Base-by-base conservation (phyloP, 2,888 invertebrate species). In the Sinelater perroti region DNA sequence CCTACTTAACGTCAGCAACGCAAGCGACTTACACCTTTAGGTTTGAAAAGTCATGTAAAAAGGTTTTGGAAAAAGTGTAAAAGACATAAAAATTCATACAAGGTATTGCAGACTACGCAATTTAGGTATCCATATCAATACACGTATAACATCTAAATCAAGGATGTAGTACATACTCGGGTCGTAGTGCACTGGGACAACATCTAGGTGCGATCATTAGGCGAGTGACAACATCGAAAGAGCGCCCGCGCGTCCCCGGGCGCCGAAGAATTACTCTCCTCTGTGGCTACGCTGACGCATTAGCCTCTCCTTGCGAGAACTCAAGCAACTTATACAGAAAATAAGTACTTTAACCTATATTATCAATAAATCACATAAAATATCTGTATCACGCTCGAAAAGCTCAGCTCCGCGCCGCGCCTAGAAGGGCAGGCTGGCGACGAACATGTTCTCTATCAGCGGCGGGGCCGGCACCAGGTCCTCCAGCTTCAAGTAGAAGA, bases 401-500 rank as follows among this genome's bases (percentile, higher is more conserved):
- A 42, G 35, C 56, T 36, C 44, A n/a, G n/a, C 14, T 20, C 30
- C 47, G 38, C 17, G 31, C 33, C 13, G 26, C 46, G 58, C 72
- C 84, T 88, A 96, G 80, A 95, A 96, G 68, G 97, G 97, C 76
- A 97, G 85, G 81, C 93, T 95, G 75, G 94, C 90, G 72, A 93
- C 91, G 79, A 95, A 97, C 91, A 96, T 92, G 78, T 92, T 95
- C 80, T 96, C 96, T 75, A 97, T 95, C 69, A 95, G 86, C 7
- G 93, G 91, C 45, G 96, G 95, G 56, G 94, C 93, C 16, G 94
- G 93, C 61, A 94, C 93, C 71, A 94, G 82, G 78, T 95, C 95
- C 79, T 95, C 95, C 49, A 95, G 82, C 78, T 95, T 96, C 69
- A 95, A 82, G 80, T 95, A 95, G 82, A 95, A 95, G 80, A 97